Evolutionary conservation across 2,888 invertebrate species (phyloP).

Genomic region (Aplocera efformata): DNA sequence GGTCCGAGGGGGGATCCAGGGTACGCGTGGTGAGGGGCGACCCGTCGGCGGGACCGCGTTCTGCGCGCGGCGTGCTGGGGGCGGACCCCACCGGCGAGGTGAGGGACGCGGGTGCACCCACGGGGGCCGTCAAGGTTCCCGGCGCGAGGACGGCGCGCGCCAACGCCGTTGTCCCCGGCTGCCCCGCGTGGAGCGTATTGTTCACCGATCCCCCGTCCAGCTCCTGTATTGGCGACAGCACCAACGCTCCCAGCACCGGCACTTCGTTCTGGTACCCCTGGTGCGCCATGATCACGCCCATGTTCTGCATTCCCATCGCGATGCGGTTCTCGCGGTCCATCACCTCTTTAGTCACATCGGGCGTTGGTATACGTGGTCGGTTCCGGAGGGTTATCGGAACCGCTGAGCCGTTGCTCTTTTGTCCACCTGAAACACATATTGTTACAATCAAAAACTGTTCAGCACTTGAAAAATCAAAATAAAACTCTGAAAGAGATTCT

Average conservation of each 20-base stretch:
- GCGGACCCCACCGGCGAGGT: constrained; percentile 64
- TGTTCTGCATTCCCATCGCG: constrained; percentile 73
- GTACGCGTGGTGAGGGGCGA: constrained; percentile 48
- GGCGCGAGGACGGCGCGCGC: constrained; percentile 88
- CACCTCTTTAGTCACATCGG: constrained; percentile 91
- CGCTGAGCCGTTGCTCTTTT: constrained; percentile 85
- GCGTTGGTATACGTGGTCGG: constrained; percentile 93
- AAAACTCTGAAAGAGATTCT: too few species aligned
- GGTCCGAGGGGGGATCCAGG: constrained; percentile 48
- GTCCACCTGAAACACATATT: constrained; percentile 79
- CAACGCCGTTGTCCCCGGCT: constrained; percentile 87
- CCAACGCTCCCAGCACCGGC: constrained; percentile 87
- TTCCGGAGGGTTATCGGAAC: constrained; percentile 85
- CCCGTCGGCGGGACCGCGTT: constrained; percentile 44
- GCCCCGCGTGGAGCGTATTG: constrained; percentile 86
- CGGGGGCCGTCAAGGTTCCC: constrained; percentile 75
- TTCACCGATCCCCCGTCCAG: constrained; percentile 88
- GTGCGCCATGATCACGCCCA: constrained; percentile 86
- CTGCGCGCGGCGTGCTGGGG: constrained; percentile 67
- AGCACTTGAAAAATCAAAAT: too few species aligned
- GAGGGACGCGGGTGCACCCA: constrained; percentile 80
- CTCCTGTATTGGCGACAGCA: constrained; percentile 91
- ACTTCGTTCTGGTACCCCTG: constrained; percentile 83
- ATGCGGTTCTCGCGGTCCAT: constrained; percentile 85
- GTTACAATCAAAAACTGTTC: too few species aligned